Conservation (phyloP, 2,113 vertebrate species). For the Salvelinus namaycush region DNA sequence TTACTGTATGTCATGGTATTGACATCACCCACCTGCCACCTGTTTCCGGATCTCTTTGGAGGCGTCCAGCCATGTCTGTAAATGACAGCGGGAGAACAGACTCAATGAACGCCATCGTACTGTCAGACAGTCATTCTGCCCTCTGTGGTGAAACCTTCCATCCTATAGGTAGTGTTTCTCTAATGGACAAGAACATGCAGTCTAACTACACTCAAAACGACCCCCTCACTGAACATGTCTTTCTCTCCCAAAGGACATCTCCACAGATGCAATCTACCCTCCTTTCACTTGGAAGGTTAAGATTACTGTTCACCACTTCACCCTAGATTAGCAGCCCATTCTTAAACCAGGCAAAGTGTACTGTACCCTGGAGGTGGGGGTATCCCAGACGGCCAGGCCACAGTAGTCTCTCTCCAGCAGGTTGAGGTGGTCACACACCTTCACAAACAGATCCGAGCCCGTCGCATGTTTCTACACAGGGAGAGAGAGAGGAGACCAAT, state of each 20-base stretch:
- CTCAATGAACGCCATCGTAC: neutral
- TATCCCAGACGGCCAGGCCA: slow-evolving; percentile 86
- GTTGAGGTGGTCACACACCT: slow-evolving; percentile 92
- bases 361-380: slow-evolving; percentile 79
- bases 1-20: neutral
- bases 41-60: slow-evolving; percentile 94
- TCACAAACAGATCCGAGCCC: slow-evolving; percentile 89
- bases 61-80: slow-evolving; percentile 90
- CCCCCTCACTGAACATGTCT: no score
- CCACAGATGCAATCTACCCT: no score
- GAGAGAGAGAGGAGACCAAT: neutral
- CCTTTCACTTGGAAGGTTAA: no score
- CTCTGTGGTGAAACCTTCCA: neutral
- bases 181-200: no score
- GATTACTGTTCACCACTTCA: no score
- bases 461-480: slow-evolving; percentile 87
- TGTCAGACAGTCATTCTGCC: neutral
- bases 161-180: no score
- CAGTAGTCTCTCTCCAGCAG: slow-evolving; percentile 97
- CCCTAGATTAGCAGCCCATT: neutral
- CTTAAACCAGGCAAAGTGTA: neutral
- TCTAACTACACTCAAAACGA: neutral
- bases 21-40: slow-evolving; percentile 79
- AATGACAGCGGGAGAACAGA: slow-evolving; percentile 42
- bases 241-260: no score